A percentile compares a stretch with the other conserved stretches of the same genome.
Conservation (phyloP, 2,888 invertebrate genomes). For the Carterocephalus palaemon region DNA sequence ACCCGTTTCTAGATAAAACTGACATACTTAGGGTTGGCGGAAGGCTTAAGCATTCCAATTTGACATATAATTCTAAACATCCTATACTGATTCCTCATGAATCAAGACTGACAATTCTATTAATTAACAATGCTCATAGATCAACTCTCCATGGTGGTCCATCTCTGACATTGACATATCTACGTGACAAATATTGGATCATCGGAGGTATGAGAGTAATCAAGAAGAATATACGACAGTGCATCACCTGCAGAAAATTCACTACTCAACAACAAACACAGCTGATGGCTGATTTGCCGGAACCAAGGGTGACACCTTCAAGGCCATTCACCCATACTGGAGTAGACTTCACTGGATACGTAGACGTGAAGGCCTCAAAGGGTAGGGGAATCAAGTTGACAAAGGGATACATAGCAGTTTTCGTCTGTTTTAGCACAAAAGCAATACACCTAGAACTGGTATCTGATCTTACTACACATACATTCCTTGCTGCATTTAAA, state of each 20-base stretch:
- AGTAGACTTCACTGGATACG: conserved; percentile 27
- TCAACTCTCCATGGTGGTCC: background rate
- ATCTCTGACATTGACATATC: background rate
- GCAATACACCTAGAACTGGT: conserved; percentile 29
- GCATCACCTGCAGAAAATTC: background rate
- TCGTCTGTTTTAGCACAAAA: conserved; percentile 25
- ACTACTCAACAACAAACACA: background rate
- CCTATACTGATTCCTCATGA: no score
- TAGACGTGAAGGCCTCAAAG: conserved; percentile 9
- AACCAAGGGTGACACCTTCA: conserved; percentile 13
- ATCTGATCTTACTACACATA: no score
- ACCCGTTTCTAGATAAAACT: background rate
- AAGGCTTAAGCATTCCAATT: background rate
- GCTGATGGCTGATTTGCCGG: conserved; percentile 9
- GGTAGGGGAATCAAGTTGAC: conserved; percentile 22
- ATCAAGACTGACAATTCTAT: no score
- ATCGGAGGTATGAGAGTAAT: conserved; percentile 1
- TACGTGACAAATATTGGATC: conserved; percentile 6
- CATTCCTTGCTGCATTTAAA: no score
- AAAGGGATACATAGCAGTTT: conserved; percentile 22
- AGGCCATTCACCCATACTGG: conserved; percentile 27
- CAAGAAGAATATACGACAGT: conserved; percentile 2
- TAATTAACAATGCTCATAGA: no score
- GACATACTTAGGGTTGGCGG: background rate
- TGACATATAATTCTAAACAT: background rate